phyloP scores from a whole-genome alignment of 2,888 invertebrate species.

The Dryomyza anilis region DNA sequence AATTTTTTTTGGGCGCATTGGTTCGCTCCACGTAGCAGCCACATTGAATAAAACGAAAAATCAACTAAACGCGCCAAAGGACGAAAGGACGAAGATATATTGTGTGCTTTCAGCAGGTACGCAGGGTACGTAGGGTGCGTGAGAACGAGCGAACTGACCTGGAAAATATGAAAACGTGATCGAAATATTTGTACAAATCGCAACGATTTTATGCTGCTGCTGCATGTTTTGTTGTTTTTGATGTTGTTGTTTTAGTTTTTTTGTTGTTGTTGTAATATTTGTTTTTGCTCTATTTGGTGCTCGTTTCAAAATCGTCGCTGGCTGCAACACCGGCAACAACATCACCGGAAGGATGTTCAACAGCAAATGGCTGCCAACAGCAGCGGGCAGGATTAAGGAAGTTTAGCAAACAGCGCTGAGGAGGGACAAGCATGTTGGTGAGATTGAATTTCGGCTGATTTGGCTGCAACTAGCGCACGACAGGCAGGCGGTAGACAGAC shows the following conservation, averaged over 20 bases:
- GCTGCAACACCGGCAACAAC: not conserved
- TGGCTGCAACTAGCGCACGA: not conserved
- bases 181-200: constrained; percentile 32
- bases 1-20: too few relatives aligned
- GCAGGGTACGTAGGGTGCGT: not conserved
- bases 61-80: not conserved
- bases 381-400: constrained; percentile 4
- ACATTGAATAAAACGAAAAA: not conserved
- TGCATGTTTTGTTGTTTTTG: not conserved
- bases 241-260: not conserved
- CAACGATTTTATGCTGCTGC: not conserved
- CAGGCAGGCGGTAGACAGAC: not conserved
- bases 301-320: not conserved
- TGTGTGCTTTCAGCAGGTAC: not conserved
- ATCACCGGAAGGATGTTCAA: not conserved
- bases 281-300: not conserved
- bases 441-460: constrained; percentile 31
- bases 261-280: not conserved
- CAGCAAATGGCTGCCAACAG: constrained; percentile 4
- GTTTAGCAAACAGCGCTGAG: not conserved
- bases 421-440: constrained; percentile 9
- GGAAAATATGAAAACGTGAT: constrained; percentile 47
- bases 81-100: not conserved
- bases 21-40: too few relatives aligned
- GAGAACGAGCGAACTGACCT: constrained; percentile 41